Conservation (phyloP, 2,113 vertebrate genomes). For the Lepus timidus region DNA sequence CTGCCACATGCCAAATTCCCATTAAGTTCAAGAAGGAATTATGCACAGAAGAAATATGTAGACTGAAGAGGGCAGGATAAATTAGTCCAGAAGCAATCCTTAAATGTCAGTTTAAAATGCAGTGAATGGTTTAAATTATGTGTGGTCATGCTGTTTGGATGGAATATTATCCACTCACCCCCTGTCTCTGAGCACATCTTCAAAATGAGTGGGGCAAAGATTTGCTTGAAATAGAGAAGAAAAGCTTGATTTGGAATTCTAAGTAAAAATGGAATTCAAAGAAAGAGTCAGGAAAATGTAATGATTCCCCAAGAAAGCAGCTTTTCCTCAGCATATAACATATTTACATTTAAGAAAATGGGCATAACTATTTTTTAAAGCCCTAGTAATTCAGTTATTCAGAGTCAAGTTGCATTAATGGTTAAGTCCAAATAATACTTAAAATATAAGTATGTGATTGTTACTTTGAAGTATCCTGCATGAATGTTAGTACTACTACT, state of each 20-base stretch:
- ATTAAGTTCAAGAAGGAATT: slow-evolving; percentile 80
- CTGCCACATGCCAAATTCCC: slow-evolving; percentile 71
- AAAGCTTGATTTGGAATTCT: not conserved
- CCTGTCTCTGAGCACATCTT: slow-evolving; percentile 62
- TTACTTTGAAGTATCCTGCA: not conserved
- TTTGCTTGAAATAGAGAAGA: slow-evolving; percentile 69
- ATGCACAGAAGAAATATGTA: slow-evolving; percentile 73
- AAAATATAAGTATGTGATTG: not conserved
- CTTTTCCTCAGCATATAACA: slow-evolving; percentile 32
- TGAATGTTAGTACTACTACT: not conserved
- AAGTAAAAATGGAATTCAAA: slow-evolving; percentile 54
- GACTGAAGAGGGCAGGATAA: slow-evolving; percentile 68
- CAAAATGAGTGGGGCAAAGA: slow-evolving; percentile 55
- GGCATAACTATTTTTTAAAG: slow-evolving; percentile 10
- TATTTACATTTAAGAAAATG: slow-evolving; percentile 52
- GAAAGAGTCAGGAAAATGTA: slow-evolving; percentile 50
- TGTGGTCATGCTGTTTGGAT: slow-evolving; percentile 71
- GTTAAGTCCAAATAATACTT: slow-evolving; percentile 32
- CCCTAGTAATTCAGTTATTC: not conserved
- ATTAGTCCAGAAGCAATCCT: slow-evolving; percentile 65
- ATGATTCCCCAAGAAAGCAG: slow-evolving; percentile 46
- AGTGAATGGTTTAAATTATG: slow-evolving; percentile 73
- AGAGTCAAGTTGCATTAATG: slow-evolving; percentile 42
- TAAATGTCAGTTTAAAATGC: slow-evolving; percentile 75
- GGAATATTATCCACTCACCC: slow-evolving; percentile 61